Evolutionary conservation across 2,888 invertebrate species (phyloP), one percentile per base, ranked within the genome.

Genomic region (Agrypnus murinus): DNA sequence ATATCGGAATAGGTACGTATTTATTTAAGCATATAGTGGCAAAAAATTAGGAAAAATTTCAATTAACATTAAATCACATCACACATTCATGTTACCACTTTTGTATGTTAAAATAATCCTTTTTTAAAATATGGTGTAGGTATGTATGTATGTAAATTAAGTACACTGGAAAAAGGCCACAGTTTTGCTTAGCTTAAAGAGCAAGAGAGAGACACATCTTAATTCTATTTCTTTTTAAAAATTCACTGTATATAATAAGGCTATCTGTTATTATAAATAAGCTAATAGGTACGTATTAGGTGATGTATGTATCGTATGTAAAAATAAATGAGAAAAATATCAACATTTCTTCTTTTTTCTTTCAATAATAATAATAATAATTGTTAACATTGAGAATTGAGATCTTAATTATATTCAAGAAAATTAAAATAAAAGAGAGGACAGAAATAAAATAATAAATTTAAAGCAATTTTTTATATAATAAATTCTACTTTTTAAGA

Each of bases 91-190:
- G 43, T 31, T 43, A 43, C 58, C 58, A 31, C 14, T 58, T 36
- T 5, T 9, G 15, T 31, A 58, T 31, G 25, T 25, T 32, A 12
- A 43, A 59, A 25, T 25, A 25, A 5, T 25, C 5, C 48, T 25
- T 36, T 46, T 60, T 57, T 48, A 68, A 68, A 68, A 68, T 68
- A 66, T 60, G 5, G 25, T 25, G 5, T 25, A 25, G 2, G 25
- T 25, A 25, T 25, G 25, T n/a, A n/a, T 2, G 25, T 25, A 10
- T 36, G 34, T 50, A 48, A 62, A 34, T 66, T 72, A 67, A 74
- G 69, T 72, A 69, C 71, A 74, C 72, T 71, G 65, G 69, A 73
- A 69, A 50, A 73, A 74, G 72, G 72, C 72, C 72, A 72, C 73
- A 55, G 36, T 36, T 36, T 63, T 58, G 57, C 43, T 48, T 70